Evolutionary conservation across 2,888 invertebrate species (phyloP), one percentile per base, ranked within the genome.

Genomic region (Caenorhabditis afra): DNA sequence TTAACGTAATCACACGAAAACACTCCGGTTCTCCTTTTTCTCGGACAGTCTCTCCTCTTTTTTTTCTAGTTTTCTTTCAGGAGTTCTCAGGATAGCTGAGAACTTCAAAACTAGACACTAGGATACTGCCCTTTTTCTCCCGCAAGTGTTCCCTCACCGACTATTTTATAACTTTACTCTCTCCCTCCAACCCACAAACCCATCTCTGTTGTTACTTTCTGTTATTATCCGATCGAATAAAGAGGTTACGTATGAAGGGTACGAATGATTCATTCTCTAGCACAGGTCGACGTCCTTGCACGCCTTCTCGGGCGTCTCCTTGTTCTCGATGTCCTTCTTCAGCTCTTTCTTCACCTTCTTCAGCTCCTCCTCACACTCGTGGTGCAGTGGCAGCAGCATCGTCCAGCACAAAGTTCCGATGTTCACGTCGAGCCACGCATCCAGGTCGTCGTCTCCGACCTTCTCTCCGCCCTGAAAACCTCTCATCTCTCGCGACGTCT

Each of bases 251-350:
- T 57, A 57, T 61, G 29, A 64, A 62, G 47, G 22, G 57, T n/a
- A 58, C 49, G 7, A 29, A 29, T 29, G 29, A 7, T 29, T 8
- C 5, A 11, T 44, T 16, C 58, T 49, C 41, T 67, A 79, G 23
- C 79, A 79, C 47, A 79, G 41, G 57, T 75, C 75, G 7, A 79
- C 65, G 39, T 70, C 75, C 16, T 79, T 65, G 61, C 79, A 79
- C 7, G 79, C 79, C 52, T 75, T 79, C 35, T 79, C 64, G 18
- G 79, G 79, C 7, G 74, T 12, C 14, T 65, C 65, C 45, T 64
- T 64, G 50, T 79, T 58, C 23, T 79, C 79, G 29, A 79, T 75
- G 35, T 74, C 79, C 64, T 79, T 79, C 65, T 79, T 79, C 74
- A 79, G 50, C 64, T 79, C 68, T 22, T 79, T 74, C 74, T 79